Conservation (phyloP, 2,888 invertebrate genomes). For the Drosophila bunnanda region DNA sequence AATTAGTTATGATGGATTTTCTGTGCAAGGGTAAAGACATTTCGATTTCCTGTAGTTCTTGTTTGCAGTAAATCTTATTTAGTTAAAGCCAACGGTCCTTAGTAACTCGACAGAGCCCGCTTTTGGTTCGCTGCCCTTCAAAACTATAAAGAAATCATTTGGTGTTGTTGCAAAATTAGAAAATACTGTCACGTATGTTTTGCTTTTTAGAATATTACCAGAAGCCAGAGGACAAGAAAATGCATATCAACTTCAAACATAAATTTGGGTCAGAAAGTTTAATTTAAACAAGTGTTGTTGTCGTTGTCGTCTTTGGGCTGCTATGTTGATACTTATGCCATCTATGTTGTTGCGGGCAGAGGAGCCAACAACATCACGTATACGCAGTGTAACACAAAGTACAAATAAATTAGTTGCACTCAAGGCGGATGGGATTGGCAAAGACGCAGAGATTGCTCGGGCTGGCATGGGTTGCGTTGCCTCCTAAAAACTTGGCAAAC, state of each 20-base stretch:
- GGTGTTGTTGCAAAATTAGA: constrained; percentile 65
- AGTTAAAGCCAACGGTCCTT: constrained; percentile 55
- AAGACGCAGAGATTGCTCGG: constrained; percentile 11
- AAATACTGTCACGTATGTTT: constrained; percentile 78
- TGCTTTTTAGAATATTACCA: constrained; percentile 77
- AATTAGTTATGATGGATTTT: too few species aligned
- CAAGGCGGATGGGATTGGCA: constrained; percentile 44
- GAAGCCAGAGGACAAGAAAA: constrained; percentile 51
- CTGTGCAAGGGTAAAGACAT: too few species aligned
- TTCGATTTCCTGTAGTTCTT: too few species aligned
- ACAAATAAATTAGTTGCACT: constrained; percentile 81
- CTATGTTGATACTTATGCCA: constrained; percentile 50
- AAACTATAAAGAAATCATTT: constrained; percentile 72
- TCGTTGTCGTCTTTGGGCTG: constrained; percentile 51
- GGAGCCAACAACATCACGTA: constrained; percentile 62
- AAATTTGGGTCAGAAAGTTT: constrained; percentile 79
- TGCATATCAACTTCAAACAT: constrained; percentile 78
- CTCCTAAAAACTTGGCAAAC: constrained; percentile 47
- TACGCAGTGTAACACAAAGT: constrained; percentile 72
- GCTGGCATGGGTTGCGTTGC: constrained; percentile 8
- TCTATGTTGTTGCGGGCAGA: constrained; percentile 40
- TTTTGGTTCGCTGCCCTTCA: constrained; percentile 46
- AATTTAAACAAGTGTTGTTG: constrained; percentile 75
- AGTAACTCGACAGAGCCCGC: constrained; percentile 37
- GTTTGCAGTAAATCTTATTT: constrained; percentile 51